Conservation (phyloP, 2,888 invertebrate genomes). For the Dione juno region DNA sequence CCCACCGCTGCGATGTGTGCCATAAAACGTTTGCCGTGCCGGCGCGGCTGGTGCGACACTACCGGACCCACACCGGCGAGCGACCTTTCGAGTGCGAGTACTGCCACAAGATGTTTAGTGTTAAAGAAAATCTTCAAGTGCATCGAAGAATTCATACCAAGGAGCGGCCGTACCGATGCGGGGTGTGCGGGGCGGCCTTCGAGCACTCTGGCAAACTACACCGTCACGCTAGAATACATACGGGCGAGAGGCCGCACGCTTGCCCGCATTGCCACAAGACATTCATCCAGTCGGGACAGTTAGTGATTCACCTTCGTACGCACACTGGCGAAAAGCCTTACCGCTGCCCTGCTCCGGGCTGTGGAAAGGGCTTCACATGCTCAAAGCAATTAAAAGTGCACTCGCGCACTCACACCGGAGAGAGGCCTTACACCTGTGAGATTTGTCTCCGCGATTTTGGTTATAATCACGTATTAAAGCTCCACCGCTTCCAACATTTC, state of each 20-base stretch:
- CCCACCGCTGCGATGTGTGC: constrained; percentile 94
- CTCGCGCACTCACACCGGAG: constrained; percentile 95
- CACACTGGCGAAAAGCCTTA: constrained; percentile 94
- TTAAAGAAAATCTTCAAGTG: constrained; percentile 95
- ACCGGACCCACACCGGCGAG: constrained; percentile 95
- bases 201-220: constrained; percentile 96
- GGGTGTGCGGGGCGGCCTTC: constrained; percentile 93
- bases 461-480: constrained; percentile 94
- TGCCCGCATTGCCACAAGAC: constrained; percentile 94
- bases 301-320: constrained; percentile 95
- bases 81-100: constrained; percentile 96
- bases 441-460: constrained; percentile 96
- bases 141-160: constrained; percentile 95
- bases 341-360: constrained; percentile 90
- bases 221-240: constrained; percentile 95
- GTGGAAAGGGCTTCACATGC: constrained; percentile 95
- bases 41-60: constrained; percentile 92
- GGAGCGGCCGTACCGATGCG: constrained; percentile 94
- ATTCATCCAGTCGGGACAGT: constrained; percentile 94
- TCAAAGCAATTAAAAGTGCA: constrained; percentile 96
- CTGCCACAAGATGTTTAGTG: constrained; percentile 96
- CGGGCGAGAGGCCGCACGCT: constrained; percentile 94
- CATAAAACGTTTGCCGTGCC: constrained; percentile 96
- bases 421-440: constrained; percentile 95
- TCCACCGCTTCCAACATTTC: constrained; percentile 95